Evolutionary conservation across 2,888 invertebrate species (phyloP), one percentile per base, ranked within the genome.

Genomic region (Metacarcinus magister): DNA sequence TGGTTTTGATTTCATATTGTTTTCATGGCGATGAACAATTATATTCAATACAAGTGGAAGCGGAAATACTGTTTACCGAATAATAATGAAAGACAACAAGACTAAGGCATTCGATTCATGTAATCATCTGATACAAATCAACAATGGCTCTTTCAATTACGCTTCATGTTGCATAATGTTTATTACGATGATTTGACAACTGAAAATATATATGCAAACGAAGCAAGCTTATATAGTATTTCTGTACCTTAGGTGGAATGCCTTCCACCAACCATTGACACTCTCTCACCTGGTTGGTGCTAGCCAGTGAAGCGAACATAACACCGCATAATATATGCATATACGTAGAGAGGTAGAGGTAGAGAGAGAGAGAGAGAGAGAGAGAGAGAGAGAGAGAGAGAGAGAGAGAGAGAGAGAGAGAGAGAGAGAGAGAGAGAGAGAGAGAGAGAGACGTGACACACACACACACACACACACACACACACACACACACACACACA

Each of bases 381-480:
- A 67, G 67, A 67, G 67, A 67, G 67, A 67, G 67, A 67, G 54
- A 67, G 67, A 67, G 67, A 67, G 67, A 67, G 67, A 67, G 67
- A n/a, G 23, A 67, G 67, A 67, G 67, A 67, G 67, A 67, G n/a
- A 67, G 67, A 67, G 67, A 67, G 67, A 67, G 67, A 67, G n/a
- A 67, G 67, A 54, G 10, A 54, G 54, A 54, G 10, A 54, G 10
- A 54, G 54, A 54, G 10, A 54, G 54, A 54, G 10, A 54, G 54
- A 54, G 10, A 54, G 2, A 54, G 2, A 54, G 2, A 54, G 2
- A 54, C 54, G 16, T 39, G 54, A 54, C 54, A 54, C 54, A 54
- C 13, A 54, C 54, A 54, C 54, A 54, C 54, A 16, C 13, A 54
- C 54, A 54, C 54, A 54, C 54, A 54, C 13, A 54, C 13, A 54